These are phyloP conservation scores for Limnephilus marmoratus DNA, from an alignment of 2,888 invertebrate species.

Conservation along the genomic window DNA sequence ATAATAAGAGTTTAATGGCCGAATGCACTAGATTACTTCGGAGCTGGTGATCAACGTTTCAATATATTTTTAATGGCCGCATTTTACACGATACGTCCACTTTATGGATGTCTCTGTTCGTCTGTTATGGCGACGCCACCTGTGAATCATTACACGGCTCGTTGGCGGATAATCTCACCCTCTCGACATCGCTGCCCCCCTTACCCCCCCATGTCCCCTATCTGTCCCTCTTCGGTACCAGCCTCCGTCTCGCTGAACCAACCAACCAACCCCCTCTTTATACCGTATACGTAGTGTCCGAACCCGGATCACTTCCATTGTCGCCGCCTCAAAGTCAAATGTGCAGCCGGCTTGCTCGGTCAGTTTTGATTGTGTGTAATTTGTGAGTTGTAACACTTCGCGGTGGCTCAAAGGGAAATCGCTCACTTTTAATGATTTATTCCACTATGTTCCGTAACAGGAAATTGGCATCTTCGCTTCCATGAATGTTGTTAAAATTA, in stretches of 20 bases:
- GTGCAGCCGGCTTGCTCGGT: neutral
- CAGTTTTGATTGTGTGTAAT: neutral
- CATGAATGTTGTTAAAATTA: neutral
- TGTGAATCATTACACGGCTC: slow-evolving; percentile 58
- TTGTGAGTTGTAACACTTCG: slow-evolving; percentile 12
- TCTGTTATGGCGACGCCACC: slow-evolving; percentile 44
- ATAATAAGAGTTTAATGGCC: neutral
- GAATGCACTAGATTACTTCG: neutral
- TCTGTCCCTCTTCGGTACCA: neutral
- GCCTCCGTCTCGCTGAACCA: neutral
- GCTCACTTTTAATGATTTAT: neutral
- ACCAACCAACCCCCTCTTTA: neutral
- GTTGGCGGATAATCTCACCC: slow-evolving; percentile 55
- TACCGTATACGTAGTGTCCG: neutral
- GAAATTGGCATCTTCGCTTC: neutral
- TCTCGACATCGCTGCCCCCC: neutral
- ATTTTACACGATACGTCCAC: slow-evolving; percentile 3
- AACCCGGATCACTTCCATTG: neutral
- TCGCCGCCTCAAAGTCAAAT: slow-evolving; percentile 25
- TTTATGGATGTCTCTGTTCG: slow-evolving; percentile 18
- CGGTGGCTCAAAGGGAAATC: neutral
- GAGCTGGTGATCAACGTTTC: neutral
- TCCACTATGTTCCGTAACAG: neutral
- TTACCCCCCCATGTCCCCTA: neutral
- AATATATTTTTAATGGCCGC: neutral